These are phyloP conservation scores for Tetramorium simillimum DNA, from an alignment of 1,140 invertebrate genomes.

Conservation along the genomic window DNA sequence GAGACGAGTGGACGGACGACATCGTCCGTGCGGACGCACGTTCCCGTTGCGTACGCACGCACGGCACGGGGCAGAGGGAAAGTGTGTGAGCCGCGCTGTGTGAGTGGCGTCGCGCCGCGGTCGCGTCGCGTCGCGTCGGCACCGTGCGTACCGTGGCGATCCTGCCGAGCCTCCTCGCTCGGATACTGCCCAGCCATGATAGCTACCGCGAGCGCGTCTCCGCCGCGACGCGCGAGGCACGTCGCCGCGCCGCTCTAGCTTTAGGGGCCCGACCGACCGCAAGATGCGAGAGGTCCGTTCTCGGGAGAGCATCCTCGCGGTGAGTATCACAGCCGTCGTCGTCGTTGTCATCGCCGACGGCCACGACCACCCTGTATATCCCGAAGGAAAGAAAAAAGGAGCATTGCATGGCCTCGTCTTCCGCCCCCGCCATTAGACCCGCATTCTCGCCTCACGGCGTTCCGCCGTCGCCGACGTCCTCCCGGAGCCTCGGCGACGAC, in stretches of 20 bases:
- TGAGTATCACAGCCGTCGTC: constrained; percentile 64
- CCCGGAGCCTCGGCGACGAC: background rate
- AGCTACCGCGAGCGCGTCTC: constrained; percentile 79
- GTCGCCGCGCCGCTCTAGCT: constrained; percentile 59
- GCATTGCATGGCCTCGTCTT: background rate
- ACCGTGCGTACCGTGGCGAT: constrained; percentile 2
- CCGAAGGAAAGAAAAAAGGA: background rate
- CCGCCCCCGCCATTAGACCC: constrained; percentile 15
- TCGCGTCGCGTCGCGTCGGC: background rate
- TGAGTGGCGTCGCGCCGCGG: background rate
- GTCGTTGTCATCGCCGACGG: background rate
- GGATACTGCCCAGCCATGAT: constrained; percentile 79
- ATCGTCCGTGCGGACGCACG: background rate
- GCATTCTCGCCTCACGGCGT: background rate
- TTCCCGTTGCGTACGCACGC: constrained; percentile 39
- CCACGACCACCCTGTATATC: no score
- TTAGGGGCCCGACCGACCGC: constrained; percentile 22
- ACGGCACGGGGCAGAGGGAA: background rate
- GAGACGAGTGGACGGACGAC: no score
- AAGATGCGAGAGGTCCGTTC: constrained; percentile 77
- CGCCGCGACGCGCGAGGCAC: constrained; percentile 74
- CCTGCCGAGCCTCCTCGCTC: constrained; percentile 28
- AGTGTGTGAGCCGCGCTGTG: constrained; percentile 6
- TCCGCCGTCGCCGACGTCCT: background rate
- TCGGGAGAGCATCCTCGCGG: constrained; percentile 76